Evolutionary conservation across 2,113 vertebrate species (phyloP), one percentile per base, ranked within the genome.

Genomic region (Ciconia maguari): DNA sequence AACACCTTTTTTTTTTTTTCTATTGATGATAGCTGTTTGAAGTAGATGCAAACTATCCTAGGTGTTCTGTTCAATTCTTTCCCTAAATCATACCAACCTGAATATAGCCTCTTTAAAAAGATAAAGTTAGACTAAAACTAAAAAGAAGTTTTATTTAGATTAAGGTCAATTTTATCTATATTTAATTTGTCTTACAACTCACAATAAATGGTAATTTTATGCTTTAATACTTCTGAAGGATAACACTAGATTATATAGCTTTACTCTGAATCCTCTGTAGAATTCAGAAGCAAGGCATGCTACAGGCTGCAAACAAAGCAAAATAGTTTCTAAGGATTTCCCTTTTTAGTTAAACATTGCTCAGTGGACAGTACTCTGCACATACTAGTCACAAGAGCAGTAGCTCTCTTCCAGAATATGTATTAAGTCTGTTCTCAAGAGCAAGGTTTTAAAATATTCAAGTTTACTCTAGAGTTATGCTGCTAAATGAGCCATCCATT

Each of bases 191-290:
- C 57, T 78, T 71, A 41, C 11, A 65, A 22, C 15, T 86, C 7
- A 2, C 26, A 89, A 32, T 78, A 84, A 91, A 68, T 64, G 29
- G 17, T 78, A 51, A 68, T 82, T 78, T 84, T 89, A 58, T 89
- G n/a, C 64, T 91, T 94, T 92, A 83, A 74, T 90, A 82, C 54
- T 81, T 89, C 29, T 81, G 60, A 78, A 93, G 69, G 75, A 51
- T 76, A 84, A 82, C 20, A 48, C 12, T n/a, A 78, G 48, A 24
- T 79, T 78, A 70, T 70, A 51, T 66, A 75, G 22, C 29, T 77
- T 42, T 83, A 68, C 11, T 74, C 17, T 89, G n/a, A 71, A 18
- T 21, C 15, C 42, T 66, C 60, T 60, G 55, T 64, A 82, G 72
- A 87, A 87, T 54, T 95, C 42, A 38, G 54, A 80, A 88, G 42